Base-by-base conservation (phyloP, 2,797 vertebrate species). In the Cyprinodon diabolis region DNA sequence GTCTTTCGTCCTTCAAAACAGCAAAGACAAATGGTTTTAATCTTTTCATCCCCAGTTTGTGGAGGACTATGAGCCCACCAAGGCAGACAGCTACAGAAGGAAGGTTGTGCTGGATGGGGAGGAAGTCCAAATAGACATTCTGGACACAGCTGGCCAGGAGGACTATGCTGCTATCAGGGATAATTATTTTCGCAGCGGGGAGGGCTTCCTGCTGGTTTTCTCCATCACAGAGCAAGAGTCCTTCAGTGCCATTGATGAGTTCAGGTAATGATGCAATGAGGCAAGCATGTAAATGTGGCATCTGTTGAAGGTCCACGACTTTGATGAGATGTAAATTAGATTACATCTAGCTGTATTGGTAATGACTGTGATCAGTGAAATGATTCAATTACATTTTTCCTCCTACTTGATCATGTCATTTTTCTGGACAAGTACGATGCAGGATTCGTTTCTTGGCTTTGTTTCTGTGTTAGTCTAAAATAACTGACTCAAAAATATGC, bases 1-100 rank as follows among this genome's bases (percentile, higher is more conserved):
- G 13, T 47, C 1, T 43, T 56, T 62, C 21, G 52, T 0, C 2
- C 48, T 66, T 60, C 3, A 57, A 43, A 48, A 30, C 17, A 21
- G 21, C 55, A 62, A 35, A 6, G 58, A 69, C 30, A 56, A 69
- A 47, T 35, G 0, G 73, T 45, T 14, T 40, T 0, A 21, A 21
- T 78, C n/a, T 74, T 71, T 51, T 62, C 7, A 8, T 19, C 14
- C 48, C 40, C 86, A 99, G 98, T 99, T 99, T 90, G 97, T 99
- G 75, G 98, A 99, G 94, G 98, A 99, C 93, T 99, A 99, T 48
- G 97, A 99, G 87, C 98, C 98, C 79, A 99, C 98, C 56, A 99
- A 99, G 92, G 98, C 98, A 0, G 98, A 99, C 95, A 99, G 98
- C 91, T 99, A 99, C 92, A 95, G 98, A 80, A 99, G 99, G 92